Conservation (phyloP, 1,140 invertebrate genomes). For the Saxidomus purpurata region DNA sequence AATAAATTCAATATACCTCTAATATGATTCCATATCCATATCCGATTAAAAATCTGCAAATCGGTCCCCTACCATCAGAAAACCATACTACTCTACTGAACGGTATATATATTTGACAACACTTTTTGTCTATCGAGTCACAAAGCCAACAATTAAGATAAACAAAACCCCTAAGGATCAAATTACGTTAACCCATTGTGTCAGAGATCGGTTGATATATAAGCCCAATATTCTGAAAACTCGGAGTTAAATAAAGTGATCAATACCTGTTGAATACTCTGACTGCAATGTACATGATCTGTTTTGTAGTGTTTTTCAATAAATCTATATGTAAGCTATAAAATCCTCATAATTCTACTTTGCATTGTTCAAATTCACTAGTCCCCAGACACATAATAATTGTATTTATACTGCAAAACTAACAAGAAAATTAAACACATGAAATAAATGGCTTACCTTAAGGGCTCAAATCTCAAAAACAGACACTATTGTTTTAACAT, state of each 20-base stretch:
- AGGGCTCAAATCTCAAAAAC: neutral
- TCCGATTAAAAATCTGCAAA: neutral
- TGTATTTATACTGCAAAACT: no score
- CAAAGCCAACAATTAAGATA: conserved; percentile 15
- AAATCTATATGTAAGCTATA: conserved; percentile 24
- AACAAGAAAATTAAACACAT: no score
- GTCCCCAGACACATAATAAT: neutral
- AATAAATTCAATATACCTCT: neutral
- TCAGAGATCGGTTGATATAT: neutral
- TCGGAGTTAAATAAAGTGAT: neutral
- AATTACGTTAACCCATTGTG: conserved; percentile 30
- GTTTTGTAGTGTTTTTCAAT: conserved; percentile 19
- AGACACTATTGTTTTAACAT: conserved; percentile 4
- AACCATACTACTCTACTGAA: neutral
- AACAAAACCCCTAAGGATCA: conserved; percentile 20
- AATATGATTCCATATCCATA: conserved; percentile 2
- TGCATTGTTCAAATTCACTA: conserved; percentile 3
- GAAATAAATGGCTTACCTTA: neutral
- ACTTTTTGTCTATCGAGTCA: neutral
- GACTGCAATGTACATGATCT: conserved; percentile 2
- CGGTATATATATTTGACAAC: neutral
- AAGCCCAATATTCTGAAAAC: neutral
- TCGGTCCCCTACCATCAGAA: neutral
- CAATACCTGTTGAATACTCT: conserved; percentile 4
- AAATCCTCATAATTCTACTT: neutral